phyloP scores from a whole-genome alignment of 2,888 invertebrate genomes.

The Drosophila mimica region DNA sequence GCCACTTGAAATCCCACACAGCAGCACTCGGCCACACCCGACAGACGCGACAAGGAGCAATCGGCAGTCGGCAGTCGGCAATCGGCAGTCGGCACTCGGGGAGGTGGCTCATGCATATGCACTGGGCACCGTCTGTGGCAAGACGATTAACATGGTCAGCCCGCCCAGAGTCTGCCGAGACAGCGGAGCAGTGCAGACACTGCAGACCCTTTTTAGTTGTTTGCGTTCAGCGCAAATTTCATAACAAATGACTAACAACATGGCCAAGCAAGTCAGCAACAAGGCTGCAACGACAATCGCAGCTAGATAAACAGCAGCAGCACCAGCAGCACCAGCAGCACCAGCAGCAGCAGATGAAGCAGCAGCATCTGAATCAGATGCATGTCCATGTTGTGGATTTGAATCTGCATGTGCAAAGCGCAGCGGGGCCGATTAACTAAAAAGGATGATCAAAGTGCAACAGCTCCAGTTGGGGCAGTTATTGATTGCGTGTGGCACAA shows the following conservation, averaged over 20 bases:
- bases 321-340: slow-evolving; percentile 30
- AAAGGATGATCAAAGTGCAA: slow-evolving; percentile 78
- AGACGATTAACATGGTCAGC: slow-evolving; percentile 29
- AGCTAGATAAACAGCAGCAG: slow-evolving; percentile 66
- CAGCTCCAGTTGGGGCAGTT: slow-evolving; percentile 49
- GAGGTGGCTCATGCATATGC: slow-evolving; percentile 69
- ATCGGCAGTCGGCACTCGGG: background rate
- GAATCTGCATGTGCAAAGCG: slow-evolving; percentile 60
- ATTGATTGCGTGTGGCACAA: slow-evolving; percentile 77
- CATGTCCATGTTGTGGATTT: slow-evolving; percentile 48
- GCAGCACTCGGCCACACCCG: slow-evolving; percentile 36
- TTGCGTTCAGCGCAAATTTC: slow-evolving; percentile 61
- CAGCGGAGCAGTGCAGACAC: slow-evolving; percentile 13
- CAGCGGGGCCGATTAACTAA: slow-evolving; percentile 77
- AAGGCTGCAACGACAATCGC: slow-evolving; percentile 61
- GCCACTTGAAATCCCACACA: slow-evolving; percentile 75
- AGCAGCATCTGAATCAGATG: slow-evolving; percentile 38
- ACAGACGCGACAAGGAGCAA: background rate
- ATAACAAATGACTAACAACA: slow-evolving; percentile 79
- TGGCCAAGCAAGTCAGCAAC: slow-evolving; percentile 54
- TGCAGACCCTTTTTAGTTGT: slow-evolving; percentile 62
- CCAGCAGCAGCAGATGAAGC: slow-evolving; percentile 16
- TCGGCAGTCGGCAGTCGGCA: background rate
- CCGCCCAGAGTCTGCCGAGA: slow-evolving; percentile 48
- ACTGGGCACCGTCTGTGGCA: slow-evolving; percentile 26